Evolutionary conservation across 92 coral and sea anemone species (phyloP), one percentile per base, ranked within the genome.

Genomic region (Nematostella vectensis): DNA sequence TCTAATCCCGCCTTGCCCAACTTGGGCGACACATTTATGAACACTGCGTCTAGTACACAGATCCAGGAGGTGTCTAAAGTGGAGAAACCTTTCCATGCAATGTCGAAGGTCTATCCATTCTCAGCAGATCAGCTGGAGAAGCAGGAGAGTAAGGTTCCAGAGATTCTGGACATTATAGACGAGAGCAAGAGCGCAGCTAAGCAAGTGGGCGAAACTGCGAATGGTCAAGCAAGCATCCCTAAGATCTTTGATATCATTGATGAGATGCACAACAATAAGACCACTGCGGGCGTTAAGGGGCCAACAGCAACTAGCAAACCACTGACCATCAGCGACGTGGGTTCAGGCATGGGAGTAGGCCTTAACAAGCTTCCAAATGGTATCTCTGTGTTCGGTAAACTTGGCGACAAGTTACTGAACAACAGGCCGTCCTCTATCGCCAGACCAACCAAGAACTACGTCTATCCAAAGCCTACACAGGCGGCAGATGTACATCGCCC

Each of bases 221-320:
- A 84, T 55, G 95, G 95, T 3, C 63, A 73, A 52, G 59, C 65
- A 23, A 81, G 82, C 48, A 88, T 93, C 21, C 99, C 99, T 50
- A 85, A 78, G 65, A 83, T 93, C 22, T 93, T 82, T 68, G 99
- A 93, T 57, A 68, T 93, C 58, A 93, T 93, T 48, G 99, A 93
- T 67, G 96, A 93, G 65, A 87, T 84, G 25, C 88, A 76, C 25
- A 69, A 63, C 2, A 70, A 58, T 39, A 65, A 68, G 27, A 57
- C 59, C 63, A 45, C 80, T 25, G 57, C 63, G 21, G 65, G 61
- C 31, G 69, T 73, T 45, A 61, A 67, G 63, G 88, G 84, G 99
- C 77, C 96, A 93, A 93, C 84, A 93, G 96, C 99, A 93, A 87
- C 99, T 93, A 93, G 99, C 99, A 93, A 93, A 79, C 77, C 71